These are phyloP conservation scores for Pseudococcus jackbeardsleyi DNA, from an alignment of 2,888 invertebrate species.

Conservation along the genomic window DNA sequence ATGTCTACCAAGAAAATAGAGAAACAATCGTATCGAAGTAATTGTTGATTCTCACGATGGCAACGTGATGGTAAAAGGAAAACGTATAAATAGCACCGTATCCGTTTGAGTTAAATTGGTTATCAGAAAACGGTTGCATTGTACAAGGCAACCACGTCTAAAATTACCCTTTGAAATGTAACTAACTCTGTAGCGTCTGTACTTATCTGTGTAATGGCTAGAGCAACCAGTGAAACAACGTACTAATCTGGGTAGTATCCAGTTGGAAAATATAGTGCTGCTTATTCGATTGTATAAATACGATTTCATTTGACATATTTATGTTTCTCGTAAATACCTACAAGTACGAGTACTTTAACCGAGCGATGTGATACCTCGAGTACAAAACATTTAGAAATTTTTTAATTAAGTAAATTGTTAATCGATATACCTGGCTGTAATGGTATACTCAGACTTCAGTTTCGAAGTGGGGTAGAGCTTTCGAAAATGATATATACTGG, in stretches of 20 bases:
- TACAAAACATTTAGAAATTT: not conserved
- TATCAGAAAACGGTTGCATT: slow-evolving; percentile 5
- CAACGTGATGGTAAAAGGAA: not conserved
- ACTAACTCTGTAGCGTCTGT: too few species aligned
- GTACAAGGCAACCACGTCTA: not conserved
- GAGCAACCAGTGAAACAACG: not conserved
- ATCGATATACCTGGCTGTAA: not conserved
- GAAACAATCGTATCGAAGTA: not conserved
- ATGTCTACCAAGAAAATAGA: not conserved
- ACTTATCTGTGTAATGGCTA: too few species aligned
- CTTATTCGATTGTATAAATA: too few species aligned
- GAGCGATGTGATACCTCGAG: not conserved
- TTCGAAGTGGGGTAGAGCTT: not conserved
- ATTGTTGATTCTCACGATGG: not conserved
- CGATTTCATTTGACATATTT: too few species aligned
- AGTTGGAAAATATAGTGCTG: too few species aligned
- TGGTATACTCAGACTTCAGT: not conserved
- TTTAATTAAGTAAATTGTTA: not conserved
- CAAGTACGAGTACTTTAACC: not conserved
- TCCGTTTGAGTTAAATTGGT: not conserved
- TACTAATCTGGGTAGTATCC: not conserved
- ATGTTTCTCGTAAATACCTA: too few species aligned
- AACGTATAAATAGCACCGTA: not conserved
- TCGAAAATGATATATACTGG: not conserved
- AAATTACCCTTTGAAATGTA: not conserved